Conservation (phyloP, 2,113 vertebrate species). For the Tachysurus vachellii region DNA sequence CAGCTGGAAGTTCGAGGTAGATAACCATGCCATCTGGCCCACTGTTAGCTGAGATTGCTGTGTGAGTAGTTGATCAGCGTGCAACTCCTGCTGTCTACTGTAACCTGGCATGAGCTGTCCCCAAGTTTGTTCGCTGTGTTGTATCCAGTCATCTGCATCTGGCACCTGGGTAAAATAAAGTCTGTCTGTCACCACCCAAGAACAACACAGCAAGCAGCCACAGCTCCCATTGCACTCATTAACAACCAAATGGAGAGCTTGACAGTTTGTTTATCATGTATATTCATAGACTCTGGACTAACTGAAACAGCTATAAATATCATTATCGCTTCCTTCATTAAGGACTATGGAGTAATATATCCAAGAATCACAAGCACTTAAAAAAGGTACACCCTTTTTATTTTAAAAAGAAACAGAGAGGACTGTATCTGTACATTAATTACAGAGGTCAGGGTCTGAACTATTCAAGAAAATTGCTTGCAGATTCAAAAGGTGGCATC, state of each 20-base stretch:
- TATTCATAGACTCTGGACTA: neutral
- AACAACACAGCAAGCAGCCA: neutral
- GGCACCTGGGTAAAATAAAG: constrained; percentile 1
- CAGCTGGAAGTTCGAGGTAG: neutral
- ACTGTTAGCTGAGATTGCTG: neutral
- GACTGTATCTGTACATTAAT: neutral
- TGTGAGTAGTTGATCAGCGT: neutral
- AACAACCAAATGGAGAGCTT: neutral
- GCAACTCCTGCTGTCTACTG: constrained; percentile 7
- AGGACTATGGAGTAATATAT: neutral
- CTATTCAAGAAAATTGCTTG: neutral
- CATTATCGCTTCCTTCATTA: neutral
- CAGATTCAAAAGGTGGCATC: neutral
- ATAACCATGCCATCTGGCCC: neutral
- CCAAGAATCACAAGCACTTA: neutral
- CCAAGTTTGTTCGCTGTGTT: neutral
- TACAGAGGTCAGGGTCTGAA: neutral
- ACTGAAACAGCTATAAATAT: neutral
- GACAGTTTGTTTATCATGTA: constrained; percentile 5
- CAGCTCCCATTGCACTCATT: neutral
- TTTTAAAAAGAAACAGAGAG: neutral
- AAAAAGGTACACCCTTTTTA: neutral
- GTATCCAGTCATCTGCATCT: constrained; percentile 7
- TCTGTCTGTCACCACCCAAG: constrained; percentile 15
- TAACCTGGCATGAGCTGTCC: neutral